These are phyloP conservation scores for Avahi laniger DNA, from an alignment of 2,797 vertebrate genomes.

Conservation along the genomic window DNA sequence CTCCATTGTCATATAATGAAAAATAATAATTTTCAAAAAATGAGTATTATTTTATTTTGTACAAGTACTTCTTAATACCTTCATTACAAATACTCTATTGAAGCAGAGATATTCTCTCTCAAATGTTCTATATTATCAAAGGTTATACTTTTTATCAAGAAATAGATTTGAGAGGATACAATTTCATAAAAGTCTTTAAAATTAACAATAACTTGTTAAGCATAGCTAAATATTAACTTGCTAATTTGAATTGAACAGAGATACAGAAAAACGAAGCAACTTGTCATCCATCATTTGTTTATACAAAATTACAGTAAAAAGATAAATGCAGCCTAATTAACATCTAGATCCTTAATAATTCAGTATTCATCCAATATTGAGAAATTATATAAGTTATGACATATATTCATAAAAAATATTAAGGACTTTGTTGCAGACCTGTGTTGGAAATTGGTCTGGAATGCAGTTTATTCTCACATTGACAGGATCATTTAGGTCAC, in stretches of 20 bases:
- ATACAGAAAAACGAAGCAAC: background rate
- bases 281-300: background rate
- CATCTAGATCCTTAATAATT: background rate
- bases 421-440: conserved; percentile 84
- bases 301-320: background rate
- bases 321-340: background rate
- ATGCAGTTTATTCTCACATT: conserved; percentile 92
- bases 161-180: background rate
- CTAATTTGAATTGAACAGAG: background rate
- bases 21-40: background rate
- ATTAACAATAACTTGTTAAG: background rate
- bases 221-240: background rate
- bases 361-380: background rate
- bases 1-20: background rate
- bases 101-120: background rate
- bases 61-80: background rate
- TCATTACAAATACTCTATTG: background rate
- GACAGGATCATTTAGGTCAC: background rate
- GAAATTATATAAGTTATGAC: background rate
- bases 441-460: conserved; percentile 89
- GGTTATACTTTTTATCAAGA: background rate
- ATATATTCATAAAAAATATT: background rate
- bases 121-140: background rate
- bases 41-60: background rate
- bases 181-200: background rate